A percentile compares a stretch with the other conserved stretches of the same genome.
These are phyloP conservation scores for Euphysa ruthae DNA, from an alignment of 30 jellyfish, hydroid and myxozoan species.

Conservation along the genomic window DNA sequence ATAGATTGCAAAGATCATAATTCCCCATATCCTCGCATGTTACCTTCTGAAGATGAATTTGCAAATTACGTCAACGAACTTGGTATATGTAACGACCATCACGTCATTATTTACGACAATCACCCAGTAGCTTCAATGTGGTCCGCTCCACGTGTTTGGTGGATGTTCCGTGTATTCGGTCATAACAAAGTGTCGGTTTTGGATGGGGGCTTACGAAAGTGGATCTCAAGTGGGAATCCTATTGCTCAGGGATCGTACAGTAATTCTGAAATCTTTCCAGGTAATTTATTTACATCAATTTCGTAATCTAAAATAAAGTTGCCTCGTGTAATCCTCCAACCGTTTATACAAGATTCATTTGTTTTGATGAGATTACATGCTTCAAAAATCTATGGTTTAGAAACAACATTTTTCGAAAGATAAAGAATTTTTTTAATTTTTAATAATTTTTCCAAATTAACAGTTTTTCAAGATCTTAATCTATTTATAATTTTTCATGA, in stretches of 20 bases:
- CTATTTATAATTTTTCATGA: too few relatives aligned
- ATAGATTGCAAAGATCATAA: constrained; percentile 58
- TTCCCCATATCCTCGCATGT: constrained; percentile 55
- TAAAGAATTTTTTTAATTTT: too few relatives aligned
- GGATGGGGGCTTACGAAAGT: constrained; percentile 81
- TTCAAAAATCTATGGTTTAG: too few relatives aligned
- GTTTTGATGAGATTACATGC: too few relatives aligned
- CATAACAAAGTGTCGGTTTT: constrained; percentile 63
- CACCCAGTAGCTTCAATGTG: constrained; percentile 40
- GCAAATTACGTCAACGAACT: constrained; percentile 39
- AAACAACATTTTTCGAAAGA: too few relatives aligned
- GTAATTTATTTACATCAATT: too few relatives aligned
- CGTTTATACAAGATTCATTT: too few relatives aligned
- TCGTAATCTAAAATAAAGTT: too few relatives aligned
- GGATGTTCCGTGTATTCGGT: constrained; percentile 76
- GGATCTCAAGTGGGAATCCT: constrained; percentile 50
- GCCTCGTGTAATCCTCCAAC: too few relatives aligned
- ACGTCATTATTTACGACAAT: constrained; percentile 66
- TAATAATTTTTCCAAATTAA: too few relatives aligned
- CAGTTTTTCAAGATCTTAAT: too few relatives aligned
- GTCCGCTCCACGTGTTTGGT: constrained; percentile 88
- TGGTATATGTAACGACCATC: constrained; percentile 52
- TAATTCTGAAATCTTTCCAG: too few relatives aligned
- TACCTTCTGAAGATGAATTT: constrained; percentile 45
- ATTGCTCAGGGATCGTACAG: constrained; percentile 31